Percentiles rank a stretch among this genome's conserved stretches.
These are phyloP conservation scores for Micronisus gabar DNA, from an alignment of 2,113 vertebrate species.

Conservation along the genomic window DNA sequence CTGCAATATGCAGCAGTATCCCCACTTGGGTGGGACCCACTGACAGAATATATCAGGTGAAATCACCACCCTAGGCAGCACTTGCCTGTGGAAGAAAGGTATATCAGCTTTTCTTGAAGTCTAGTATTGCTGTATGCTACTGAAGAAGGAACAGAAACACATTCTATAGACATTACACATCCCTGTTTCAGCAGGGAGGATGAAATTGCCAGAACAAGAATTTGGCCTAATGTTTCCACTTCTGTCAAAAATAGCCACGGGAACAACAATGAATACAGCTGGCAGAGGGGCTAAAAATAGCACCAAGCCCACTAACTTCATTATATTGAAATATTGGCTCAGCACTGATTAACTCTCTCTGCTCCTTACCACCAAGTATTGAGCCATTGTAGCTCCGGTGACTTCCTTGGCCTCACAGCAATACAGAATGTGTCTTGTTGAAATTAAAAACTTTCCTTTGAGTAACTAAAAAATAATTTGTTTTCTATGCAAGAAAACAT, in stretches of 20 bases:
- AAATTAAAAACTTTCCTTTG: background rate
- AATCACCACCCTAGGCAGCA: background rate
- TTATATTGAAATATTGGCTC: slow-evolving; percentile 14
- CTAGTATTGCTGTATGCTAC: background rate
- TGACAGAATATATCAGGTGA: background rate
- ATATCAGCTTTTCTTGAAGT: background rate
- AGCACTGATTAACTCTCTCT: background rate
- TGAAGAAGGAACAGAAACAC: background rate
- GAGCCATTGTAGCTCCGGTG: background rate
- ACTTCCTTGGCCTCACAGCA: background rate
- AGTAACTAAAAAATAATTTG: background rate
- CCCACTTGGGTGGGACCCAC: too few relatives aligned
- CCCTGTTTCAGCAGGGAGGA: background rate
- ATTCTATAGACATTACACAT: accelerated
- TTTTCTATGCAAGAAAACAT: background rate
- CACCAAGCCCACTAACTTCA: background rate
- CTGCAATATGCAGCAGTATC: accelerated
- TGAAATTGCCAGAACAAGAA: background rate
- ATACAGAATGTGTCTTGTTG: background rate
- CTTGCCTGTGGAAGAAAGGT: background rate
- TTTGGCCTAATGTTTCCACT: background rate
- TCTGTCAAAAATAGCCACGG: background rate
- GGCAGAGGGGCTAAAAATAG: slow-evolving; percentile 27
- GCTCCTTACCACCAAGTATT: background rate
- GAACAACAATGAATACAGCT: background rate